Conservation (phyloP, 2,888 invertebrate genomes). For the Priocnemis perturbator region DNA sequence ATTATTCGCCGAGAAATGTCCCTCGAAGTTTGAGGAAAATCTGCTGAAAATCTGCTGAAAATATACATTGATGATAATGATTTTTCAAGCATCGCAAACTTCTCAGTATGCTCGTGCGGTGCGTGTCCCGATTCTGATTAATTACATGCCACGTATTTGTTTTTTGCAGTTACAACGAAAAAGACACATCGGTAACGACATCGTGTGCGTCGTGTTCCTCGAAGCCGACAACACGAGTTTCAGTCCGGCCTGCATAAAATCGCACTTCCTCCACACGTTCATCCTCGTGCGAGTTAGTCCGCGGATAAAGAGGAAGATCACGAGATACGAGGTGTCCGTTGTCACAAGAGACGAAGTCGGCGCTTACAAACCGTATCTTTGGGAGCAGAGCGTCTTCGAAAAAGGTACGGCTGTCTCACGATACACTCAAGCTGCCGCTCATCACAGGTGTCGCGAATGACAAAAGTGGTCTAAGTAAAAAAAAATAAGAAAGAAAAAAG, state of each 20-base stretch:
- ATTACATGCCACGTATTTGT: not conserved
- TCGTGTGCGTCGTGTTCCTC: conserved; percentile 94
- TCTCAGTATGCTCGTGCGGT: no score
- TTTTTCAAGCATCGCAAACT: no score
- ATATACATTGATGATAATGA: no score
- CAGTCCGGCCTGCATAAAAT: conserved; percentile 95
- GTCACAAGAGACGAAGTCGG: conserved; percentile 96
- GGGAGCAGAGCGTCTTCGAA: conserved; percentile 96
- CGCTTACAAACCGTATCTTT: conserved; percentile 95
- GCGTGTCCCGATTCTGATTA: no score
- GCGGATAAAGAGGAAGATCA: conserved; percentile 89
- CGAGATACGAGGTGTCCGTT: conserved; percentile 93
- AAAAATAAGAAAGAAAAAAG: no score
- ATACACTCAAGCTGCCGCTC: no score
- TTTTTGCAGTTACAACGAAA: conserved; percentile 85
- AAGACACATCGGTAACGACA: conserved; percentile 95
- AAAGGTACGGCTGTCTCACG: conserved; percentile 78
- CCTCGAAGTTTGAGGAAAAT: no score
- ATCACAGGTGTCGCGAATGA: no score
- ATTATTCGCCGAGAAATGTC: no score
- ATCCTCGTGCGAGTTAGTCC: conserved; percentile 93
- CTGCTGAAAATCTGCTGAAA: no score
- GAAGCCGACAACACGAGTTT: conserved; percentile 95
- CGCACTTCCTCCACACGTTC: conserved; percentile 95
- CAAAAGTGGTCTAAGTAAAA: no score